Percentiles rank a stretch among this genome's conserved stretches.
These are phyloP conservation scores for Galeopsomyia nigrocyanea DNA, from an alignment of 2,888 invertebrate genomes.

Conservation along the genomic window DNA sequence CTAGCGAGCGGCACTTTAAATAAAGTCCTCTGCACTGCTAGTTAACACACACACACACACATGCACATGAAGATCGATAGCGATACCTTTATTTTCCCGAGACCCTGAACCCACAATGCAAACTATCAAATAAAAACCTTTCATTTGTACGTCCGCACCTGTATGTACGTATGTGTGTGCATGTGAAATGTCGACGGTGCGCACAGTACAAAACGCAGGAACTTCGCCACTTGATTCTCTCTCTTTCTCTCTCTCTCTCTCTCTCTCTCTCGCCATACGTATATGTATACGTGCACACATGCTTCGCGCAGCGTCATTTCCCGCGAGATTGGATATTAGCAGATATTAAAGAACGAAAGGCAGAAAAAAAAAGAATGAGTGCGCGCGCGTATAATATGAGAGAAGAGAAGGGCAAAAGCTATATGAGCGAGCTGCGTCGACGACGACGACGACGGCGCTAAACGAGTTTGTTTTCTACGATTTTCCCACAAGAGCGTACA, in stretches of 20 bases:
- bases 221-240: constrained; percentile 39
- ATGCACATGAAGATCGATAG: too few species aligned
- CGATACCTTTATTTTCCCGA: too few species aligned
- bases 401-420: constrained; percentile 31
- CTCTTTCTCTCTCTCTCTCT: too few species aligned
- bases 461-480: constrained; percentile 67
- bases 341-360: constrained; percentile 14
- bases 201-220: constrained; percentile 33
- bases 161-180: too few species aligned
- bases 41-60: too few species aligned
- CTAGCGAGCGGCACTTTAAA: background rate
- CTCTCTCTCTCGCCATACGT: background rate
- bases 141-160: too few species aligned
- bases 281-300: background rate
- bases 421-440: background rate
- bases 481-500: constrained; percentile 64
- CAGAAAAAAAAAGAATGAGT: background rate
- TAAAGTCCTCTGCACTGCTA: too few species aligned
- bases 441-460: constrained; percentile 37
- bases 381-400: background rate
- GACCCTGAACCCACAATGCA: too few species aligned
- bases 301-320: constrained; percentile 9
- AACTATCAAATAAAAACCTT: too few species aligned
- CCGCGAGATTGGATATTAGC: constrained; percentile 13
- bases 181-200: background rate